Evolutionary conservation across 2,888 invertebrate species (phyloP), one percentile per base, ranked within the genome.

Genomic region (Gastrophysa polygoni): DNA sequence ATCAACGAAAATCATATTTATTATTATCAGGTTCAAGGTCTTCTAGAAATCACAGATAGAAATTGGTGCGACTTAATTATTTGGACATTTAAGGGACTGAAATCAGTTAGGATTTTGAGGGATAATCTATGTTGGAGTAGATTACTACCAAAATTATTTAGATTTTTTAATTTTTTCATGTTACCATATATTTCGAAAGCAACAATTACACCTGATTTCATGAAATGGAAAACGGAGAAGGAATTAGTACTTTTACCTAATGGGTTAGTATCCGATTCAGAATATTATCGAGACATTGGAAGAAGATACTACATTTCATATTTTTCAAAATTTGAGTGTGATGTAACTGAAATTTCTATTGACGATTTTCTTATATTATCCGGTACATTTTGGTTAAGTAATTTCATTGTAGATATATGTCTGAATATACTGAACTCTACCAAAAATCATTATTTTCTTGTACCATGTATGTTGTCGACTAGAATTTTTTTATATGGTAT

Each of bases 1-100:
- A 21, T 61, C 38, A 11, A 20, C 4, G 44, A 21, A 7, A 50
- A 6, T 18, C 58, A 62, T 38, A 24, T 28, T 16, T 62, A 62
- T 47, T 54, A 55, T 32, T 55, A 50, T 50, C 55, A 58, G 21
- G 50, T 58, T 20, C 62, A 58, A 14, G 62, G 58, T 18, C 28
- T 62, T 28, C 21, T 62, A 1, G 49, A 62, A 54, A 55, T 62
- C 2, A 52, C 52, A n/a, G 20, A 20, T 7, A 34, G 50, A 32
- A 18, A 52, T 1, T 57, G 52, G 57, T 62, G 54, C 29, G 54
- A 62, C 47, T 54, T 58, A n/a, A 8, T 51, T n/a, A 51, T 51
- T 17, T 52, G 38, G 38, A 52, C 52, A 14, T 58, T 55, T n/a
- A 29, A 55, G 11, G 58, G 62, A 16, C 49, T 62, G 1, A 52